Conservation (phyloP, 1,140 invertebrate genomes). For the Samia ricini region DNA sequence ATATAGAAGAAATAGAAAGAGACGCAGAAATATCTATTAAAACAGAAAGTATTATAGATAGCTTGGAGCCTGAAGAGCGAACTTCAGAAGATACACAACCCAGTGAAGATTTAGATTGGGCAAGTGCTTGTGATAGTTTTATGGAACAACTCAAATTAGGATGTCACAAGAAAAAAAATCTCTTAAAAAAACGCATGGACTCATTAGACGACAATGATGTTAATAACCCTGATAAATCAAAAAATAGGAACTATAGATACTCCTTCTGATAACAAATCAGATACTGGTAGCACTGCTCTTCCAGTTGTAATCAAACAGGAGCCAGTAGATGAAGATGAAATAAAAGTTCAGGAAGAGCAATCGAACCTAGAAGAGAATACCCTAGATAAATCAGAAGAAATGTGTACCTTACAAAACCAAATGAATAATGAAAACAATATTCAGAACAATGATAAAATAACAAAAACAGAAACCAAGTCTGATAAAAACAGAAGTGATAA, state of each 20-base stretch:
- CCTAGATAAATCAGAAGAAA: neutral
- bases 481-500: slow-evolving; percentile 40
- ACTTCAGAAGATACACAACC: slow-evolving; percentile 17
- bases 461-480: slow-evolving; percentile 31
- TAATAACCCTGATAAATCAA: slow-evolving; percentile 45
- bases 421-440: slow-evolving; percentile 7
- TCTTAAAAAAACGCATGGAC: slow-evolving; percentile 70
- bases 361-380: neutral
- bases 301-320: slow-evolving; percentile 59
- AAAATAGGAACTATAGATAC: slow-evolving; percentile 8
- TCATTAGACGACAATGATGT: slow-evolving; percentile 40
- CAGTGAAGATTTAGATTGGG: slow-evolving; percentile 79
- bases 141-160: slow-evolving; percentile 82
- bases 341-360: slow-evolving; percentile 24
- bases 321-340: slow-evolving; percentile 56
- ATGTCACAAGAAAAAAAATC: slow-evolving; percentile 78
- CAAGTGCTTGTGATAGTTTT: slow-evolving; percentile 83
- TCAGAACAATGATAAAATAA: slow-evolving; percentile 21
- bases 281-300: neutral
- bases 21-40: slow-evolving; percentile 62
- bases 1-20: slow-evolving; percentile 71
- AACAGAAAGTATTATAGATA: slow-evolving; percentile 55
- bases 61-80: slow-evolving; percentile 27
- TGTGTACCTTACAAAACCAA: neutral
- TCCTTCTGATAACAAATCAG: slow-evolving; percentile 4